Conservation (phyloP, 2,113 vertebrate species). For the Oryctolagus cuniculus region mOryCun1.1 NC_091437.1:21215001-21215500, state of each 20-base stretch:
- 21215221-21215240: conserved; percentile 49
- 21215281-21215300: conserved; percentile 58
- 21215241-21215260: not conserved
- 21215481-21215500: not conserved
- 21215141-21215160: conserved; percentile 38
- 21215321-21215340: not conserved
- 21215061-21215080: conserved; percentile 36
- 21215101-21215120: conserved; percentile 51
- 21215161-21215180: conserved; percentile 31
- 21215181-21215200: conserved; percentile 39
- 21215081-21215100: conserved; percentile 39
- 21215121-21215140: not conserved
- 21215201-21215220: conserved; percentile 51
- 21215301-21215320: conserved; percentile 54
- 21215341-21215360: conserved; percentile 20
- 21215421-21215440: conserved; percentile 50
- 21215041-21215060: conserved; percentile 50
- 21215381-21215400: conserved; percentile 20
- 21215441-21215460: conserved; percentile 51
- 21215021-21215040: conserved; percentile 21
- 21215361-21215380: conserved; percentile 5
- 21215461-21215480: conserved; percentile 52
- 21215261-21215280: conserved; percentile 10
- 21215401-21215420: not conserved
- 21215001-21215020: not conserved